phyloP scores from a whole-genome alignment of 92 coral and sea anemone genomes.

The Anthopleura xanthogrammica region DNA sequence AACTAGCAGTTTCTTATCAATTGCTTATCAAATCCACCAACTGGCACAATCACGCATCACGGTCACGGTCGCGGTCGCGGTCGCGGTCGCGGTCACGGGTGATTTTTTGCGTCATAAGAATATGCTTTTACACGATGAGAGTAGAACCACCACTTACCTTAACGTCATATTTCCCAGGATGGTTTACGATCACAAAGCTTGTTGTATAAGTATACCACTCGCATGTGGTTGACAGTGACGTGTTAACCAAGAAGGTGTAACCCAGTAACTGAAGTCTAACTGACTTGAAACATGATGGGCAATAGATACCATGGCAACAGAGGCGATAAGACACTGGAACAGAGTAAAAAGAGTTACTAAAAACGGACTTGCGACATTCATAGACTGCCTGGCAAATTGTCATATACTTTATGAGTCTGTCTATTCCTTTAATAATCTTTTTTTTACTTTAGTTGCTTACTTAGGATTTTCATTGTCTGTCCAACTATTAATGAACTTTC shows the following conservation, averaged over 20 bases:
- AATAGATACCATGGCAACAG: slow-evolving; percentile 8
- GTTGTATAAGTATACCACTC: not conserved
- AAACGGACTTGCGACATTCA: not conserved
- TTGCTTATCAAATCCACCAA: no score
- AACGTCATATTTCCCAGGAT: not conserved
- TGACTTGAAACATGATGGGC: not conserved
- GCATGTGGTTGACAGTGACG: not conserved
- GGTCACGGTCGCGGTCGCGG: no score
- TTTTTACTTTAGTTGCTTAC: not conserved
- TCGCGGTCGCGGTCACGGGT: no score
- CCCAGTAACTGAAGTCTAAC: not conserved
- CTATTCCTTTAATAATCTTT: not conserved
- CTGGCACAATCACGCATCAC: no score
- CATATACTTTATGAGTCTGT: no score
- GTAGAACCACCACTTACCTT: not conserved
- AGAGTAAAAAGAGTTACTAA: not conserved
- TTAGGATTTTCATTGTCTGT: not conserved
- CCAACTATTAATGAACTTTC: not conserved
- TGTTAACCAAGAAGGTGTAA: not conserved
- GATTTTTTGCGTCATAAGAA: no score
- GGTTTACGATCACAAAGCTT: not conserved
- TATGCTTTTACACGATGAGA: no score
- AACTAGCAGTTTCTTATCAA: no score
- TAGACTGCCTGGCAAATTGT: not conserved
- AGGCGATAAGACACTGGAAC: not conserved